Conservation (phyloP, 1,140 invertebrate genomes). For the Listronotus bonariensis region DNA sequence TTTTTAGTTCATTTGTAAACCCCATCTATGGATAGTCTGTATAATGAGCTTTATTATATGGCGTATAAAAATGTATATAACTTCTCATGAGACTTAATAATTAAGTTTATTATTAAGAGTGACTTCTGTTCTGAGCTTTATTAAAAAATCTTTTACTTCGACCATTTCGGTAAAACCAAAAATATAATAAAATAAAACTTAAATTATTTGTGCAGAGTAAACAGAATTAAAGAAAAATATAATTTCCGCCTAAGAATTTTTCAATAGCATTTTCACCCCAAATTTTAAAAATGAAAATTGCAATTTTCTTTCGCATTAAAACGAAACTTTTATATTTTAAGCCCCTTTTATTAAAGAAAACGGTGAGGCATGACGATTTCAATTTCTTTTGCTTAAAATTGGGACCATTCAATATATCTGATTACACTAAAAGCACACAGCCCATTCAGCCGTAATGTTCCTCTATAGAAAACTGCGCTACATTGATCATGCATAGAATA, state of each 20-base stretch:
- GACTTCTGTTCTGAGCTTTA: too few species aligned
- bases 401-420: conserved; percentile 34
- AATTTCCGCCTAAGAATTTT: neutral
- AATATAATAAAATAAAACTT: too few species aligned
- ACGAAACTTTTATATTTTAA: conserved; percentile 22
- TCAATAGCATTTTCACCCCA: conserved; percentile 15
- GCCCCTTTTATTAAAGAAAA: conserved; percentile 32
- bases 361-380: conserved; percentile 29
- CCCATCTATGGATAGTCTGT: too few species aligned
- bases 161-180: too few species aligned
- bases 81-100: too few species aligned
- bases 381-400: conserved; percentile 22
- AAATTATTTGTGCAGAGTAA: too few species aligned
- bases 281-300: conserved; percentile 21
- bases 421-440: conserved; percentile 23
- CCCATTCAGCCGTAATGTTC: conserved; percentile 14
- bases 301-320: conserved; percentile 28
- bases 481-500: conserved; percentile 34
- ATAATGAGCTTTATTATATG: too few species aligned
- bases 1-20: too few species aligned
- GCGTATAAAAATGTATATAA: too few species aligned
- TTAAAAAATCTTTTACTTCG: too few species aligned
- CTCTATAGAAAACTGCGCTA: conserved; percentile 24
- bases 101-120: too few species aligned
- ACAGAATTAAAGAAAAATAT: too few species aligned